Evolutionary conservation across 1,140 invertebrate species (phyloP).

Genomic region (Drosophila persimilis): DNA sequence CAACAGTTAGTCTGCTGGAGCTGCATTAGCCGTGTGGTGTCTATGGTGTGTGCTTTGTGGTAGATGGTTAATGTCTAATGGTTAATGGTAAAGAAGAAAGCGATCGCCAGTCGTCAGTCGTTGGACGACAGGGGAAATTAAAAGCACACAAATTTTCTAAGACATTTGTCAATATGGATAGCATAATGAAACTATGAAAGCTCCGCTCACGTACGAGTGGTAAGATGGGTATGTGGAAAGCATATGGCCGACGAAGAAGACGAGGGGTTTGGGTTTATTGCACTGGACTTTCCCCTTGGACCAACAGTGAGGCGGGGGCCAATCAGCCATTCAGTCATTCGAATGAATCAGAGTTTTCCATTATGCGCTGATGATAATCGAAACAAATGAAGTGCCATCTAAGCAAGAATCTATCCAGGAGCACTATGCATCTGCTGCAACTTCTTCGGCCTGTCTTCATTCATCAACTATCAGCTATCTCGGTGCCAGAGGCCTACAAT

Average conservation of each 20-base stretch:
- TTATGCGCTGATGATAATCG: conserved; percentile 10
- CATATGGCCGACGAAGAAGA: neutral
- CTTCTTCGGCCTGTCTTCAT: conserved; percentile 6
- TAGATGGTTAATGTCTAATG: conserved; percentile 10
- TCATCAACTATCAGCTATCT: neutral
- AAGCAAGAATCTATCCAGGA: conserved; percentile 8
- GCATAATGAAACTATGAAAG: conserved; percentile 58
- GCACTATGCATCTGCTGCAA: neutral
- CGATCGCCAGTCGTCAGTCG: conserved; percentile 8
- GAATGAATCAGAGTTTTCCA: conserved; percentile 34
- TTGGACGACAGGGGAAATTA: conserved; percentile 23
- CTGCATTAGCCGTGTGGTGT: neutral
- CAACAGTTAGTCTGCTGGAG: conserved; percentile 7
- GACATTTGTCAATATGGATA: conserved; percentile 65
- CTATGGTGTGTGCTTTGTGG: neutral
- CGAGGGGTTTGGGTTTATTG: conserved; percentile 18
- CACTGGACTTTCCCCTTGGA: conserved; percentile 47
- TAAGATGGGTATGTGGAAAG: conserved; percentile 12
- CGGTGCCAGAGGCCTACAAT: neutral
- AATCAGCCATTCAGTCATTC: conserved; percentile 12
- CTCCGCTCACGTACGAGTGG: conserved; percentile 38
- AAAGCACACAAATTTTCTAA: conserved; percentile 47
- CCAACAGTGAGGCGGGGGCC: conserved; percentile 25
- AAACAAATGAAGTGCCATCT: neutral
- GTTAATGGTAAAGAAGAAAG: conserved; percentile 48